Evolutionary conservation across 2,888 invertebrate species (phyloP).

Genomic region (Synanthedon andrenaeformis): DNA sequence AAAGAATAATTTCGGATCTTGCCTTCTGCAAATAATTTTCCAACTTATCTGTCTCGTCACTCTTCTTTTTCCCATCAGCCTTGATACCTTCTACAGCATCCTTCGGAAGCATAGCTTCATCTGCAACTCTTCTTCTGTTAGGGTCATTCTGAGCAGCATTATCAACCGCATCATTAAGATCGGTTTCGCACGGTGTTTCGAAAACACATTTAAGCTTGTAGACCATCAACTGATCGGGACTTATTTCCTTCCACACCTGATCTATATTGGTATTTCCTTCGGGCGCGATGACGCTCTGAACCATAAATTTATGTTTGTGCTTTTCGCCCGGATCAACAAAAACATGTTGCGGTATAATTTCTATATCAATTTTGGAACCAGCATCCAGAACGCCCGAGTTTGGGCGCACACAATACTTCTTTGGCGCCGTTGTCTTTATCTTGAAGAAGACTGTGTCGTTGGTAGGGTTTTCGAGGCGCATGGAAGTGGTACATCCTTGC

Average conservation of each 20-base stretch:
- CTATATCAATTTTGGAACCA: constrained; percentile 81
- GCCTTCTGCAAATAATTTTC: constrained; percentile 73
- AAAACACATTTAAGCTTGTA: constrained; percentile 97
- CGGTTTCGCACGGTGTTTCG: constrained; percentile 61
- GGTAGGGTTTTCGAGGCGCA: constrained; percentile 91
- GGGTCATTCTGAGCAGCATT: constrained; percentile 46
- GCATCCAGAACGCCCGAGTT: constrained; percentile 92
- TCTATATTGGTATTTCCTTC: constrained; percentile 82
- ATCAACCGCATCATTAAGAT: constrained; percentile 51
- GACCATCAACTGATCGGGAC: constrained; percentile 90
- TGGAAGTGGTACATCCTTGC: constrained; percentile 78
- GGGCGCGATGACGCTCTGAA: constrained; percentile 92
- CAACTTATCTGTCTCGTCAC: constrained; percentile 47
- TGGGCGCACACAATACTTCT: constrained; percentile 98
- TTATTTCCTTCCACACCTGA: constrained; percentile 89
- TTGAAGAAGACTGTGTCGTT: constrained; percentile 90
- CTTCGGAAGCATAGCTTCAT: constrained; percentile 30
- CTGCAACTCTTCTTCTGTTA: constrained; percentile 50
- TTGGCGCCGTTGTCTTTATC: constrained; percentile 99
- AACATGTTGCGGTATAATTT: constrained; percentile 96
- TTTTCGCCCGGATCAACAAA: constrained; percentile 93
- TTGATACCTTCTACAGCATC: constrained; percentile 45
- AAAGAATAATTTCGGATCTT: constrained; percentile 78
- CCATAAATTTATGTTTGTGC: constrained; percentile 99
- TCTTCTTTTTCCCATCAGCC: constrained; percentile 47